Conservation (phyloP, 2,888 invertebrate genomes). For the Ceramica pisi region DNA sequence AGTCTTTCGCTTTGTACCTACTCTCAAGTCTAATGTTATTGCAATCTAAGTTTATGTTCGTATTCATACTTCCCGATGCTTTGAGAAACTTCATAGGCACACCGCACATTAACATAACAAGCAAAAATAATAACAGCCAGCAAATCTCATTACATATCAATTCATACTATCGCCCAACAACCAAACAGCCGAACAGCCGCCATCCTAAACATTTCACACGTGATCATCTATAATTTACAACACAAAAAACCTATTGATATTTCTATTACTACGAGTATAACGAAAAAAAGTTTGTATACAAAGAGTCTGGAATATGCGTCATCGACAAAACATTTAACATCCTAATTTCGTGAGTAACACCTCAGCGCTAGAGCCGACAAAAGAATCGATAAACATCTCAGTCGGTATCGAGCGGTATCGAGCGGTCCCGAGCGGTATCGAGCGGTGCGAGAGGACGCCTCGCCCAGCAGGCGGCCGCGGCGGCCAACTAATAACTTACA, state of each 20-base stretch:
- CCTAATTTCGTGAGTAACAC: conserved; percentile 89
- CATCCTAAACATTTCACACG: conserved; percentile 75
- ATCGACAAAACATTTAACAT: conserved; percentile 89
- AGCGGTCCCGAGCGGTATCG: conserved; percentile 59
- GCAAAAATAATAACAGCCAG: conserved; percentile 45
- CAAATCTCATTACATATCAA: conserved; percentile 56
- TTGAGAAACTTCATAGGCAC: conserved; percentile 21
- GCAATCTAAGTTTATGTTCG: conserved; percentile 19
- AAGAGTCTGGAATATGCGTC: conserved; percentile 85
- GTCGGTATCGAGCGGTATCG: conserved; percentile 73
- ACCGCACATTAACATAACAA: conserved; percentile 55
- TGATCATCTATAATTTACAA: conserved; percentile 77
- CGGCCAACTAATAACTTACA: conserved; percentile 88
- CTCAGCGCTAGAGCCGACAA: conserved; percentile 89
- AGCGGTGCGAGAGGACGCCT: conserved; percentile 75
- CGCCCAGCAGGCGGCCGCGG: conserved; percentile 84
- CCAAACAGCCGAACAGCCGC: conserved; percentile 1
- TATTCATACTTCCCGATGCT: conserved; percentile 16
- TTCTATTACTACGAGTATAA: conserved; percentile 78
- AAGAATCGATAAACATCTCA: conserved; percentile 87
- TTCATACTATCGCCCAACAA: conserved; percentile 51
- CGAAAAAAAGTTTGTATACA: conserved; percentile 72
- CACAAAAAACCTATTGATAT: conserved; percentile 84
- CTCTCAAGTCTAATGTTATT: conserved; percentile 14
- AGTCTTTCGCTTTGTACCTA: conserved; percentile 14